Conservation (phyloP, 2,888 invertebrate species). For the Apotomis turbidana region DNA sequence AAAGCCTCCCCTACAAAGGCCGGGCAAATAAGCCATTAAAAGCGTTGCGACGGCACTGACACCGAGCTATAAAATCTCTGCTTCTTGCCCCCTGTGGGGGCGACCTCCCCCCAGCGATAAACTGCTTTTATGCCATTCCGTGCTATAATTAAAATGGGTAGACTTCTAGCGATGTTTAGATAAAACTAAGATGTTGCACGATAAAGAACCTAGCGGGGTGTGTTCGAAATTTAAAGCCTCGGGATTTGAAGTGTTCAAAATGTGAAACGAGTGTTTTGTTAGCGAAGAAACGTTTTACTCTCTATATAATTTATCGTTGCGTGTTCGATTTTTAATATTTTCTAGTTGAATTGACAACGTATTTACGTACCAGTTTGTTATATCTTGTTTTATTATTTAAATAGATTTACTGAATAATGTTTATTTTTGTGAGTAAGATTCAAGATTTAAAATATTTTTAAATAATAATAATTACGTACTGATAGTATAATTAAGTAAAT, state of each 20-base stretch:
- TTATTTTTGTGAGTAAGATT: no score
- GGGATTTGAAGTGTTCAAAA: not conserved
- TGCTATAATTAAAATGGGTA: slow-evolving; percentile 80
- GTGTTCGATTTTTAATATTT: not conserved
- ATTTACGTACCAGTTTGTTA: no score
- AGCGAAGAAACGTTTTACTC: not conserved
- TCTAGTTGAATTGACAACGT: no score
- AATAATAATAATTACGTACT: no score
- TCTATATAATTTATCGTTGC: not conserved
- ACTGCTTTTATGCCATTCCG: slow-evolving; percentile 80
- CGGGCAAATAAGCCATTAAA: slow-evolving; percentile 83
- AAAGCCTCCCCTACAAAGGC: slow-evolving; percentile 72
- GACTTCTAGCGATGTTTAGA: slow-evolving; percentile 60
- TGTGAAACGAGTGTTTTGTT: slow-evolving; percentile 10
- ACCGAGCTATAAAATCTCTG: slow-evolving; percentile 79
- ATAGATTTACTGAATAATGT: no score
- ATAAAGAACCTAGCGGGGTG: slow-evolving; percentile 63
- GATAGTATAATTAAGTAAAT: no score
- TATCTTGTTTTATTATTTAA: no score
- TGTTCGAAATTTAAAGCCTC: slow-evolving; percentile 12
- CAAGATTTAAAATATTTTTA: no score
- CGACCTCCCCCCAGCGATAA: slow-evolving; percentile 55
- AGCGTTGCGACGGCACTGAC: slow-evolving; percentile 76
- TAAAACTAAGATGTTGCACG: slow-evolving; percentile 47
- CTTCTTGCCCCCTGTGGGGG: slow-evolving; percentile 74